Evolutionary conservation across 2,888 invertebrate species (phyloP), one percentile per base, ranked within the genome.

Genomic region (Oligia strigilis): DNA sequence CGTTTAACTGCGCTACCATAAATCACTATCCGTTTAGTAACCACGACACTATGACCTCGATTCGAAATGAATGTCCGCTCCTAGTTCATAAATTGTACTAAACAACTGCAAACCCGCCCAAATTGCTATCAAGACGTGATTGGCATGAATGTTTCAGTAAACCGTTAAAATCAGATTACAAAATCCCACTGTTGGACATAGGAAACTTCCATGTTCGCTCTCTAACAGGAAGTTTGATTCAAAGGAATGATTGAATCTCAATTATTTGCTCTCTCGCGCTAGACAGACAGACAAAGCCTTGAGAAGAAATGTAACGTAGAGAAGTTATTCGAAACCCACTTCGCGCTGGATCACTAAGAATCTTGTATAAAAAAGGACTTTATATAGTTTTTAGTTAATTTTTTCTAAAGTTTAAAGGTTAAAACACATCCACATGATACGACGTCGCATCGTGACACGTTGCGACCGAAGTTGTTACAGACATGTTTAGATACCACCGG

Each of bases 21-120:
- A 78, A 84, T 86, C 86, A 86, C 62, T 58, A 79, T 74, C 74
- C 86, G 60, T 85, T 85, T 83, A 83, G 46, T 62, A 60, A 65
- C 62, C 64, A 70, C 66, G 52, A 69, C 65, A 72, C 65, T 43
- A 75, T 72, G 85, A 80, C 75, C 86, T 75, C 83, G 66, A 80
- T 86, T n/a, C 71, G 11, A 80, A 77, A 80, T 80, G 40, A 70
- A 80, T 80, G 80, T 71, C 65, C 76, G 77, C 80, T 65, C 52
- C 46, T 64, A 70, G 83, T 60, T 76, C 77, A 77, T 80, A 83
- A 83, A 80, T 86, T 86, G 69, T 43, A 72, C 84, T 75, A 72
- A 73, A 85, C 70, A 80, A 67, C 14, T 72, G 62, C n/a, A 72
- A 49, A 70, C 29, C 46, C 19, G 55, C 43, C 66, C 23, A 65